Conservation (phyloP, 2,797 vertebrate genomes). For the Crocodylus rhombifer region DNA sequence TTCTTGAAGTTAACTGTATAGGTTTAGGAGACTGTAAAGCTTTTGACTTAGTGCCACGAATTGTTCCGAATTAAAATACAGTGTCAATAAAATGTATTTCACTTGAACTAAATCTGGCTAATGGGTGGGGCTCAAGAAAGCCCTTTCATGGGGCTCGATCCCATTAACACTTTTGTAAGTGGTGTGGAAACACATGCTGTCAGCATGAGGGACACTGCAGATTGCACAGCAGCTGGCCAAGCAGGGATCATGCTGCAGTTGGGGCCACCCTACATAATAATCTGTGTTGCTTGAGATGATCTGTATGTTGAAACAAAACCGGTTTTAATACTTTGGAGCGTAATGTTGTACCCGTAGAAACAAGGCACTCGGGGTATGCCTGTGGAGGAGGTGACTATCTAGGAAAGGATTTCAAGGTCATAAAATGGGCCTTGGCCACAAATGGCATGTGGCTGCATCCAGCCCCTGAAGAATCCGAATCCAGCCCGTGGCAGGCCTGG, state of each 20-base stretch:
- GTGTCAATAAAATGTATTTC: background rate
- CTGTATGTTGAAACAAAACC: background rate
- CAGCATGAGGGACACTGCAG: too few relatives aligned
- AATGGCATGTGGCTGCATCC: too few relatives aligned
- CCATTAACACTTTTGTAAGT: background rate
- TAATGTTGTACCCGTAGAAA: background rate
- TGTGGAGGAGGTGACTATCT: background rate
- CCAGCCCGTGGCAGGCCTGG: too few relatives aligned
- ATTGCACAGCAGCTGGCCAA: background rate
- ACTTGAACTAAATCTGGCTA: background rate
- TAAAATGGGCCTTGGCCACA: background rate
- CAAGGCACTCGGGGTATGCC: background rate
- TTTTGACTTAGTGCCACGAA: background rate
- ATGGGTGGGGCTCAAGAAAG: background rate
- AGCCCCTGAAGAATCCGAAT: too few relatives aligned
- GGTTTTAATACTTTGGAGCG: background rate
- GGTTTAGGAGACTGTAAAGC: background rate
- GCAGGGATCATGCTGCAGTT: background rate
- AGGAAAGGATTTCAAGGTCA: background rate
- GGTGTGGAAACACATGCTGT: background rate
- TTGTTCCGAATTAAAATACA: fast-evolving
- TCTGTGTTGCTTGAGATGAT: background rate
- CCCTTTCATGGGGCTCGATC: background rate
- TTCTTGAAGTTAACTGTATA: background rate
- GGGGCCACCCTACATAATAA: background rate